Percentiles rank a stretch among this genome's conserved stretches.
Conservation (phyloP, 2,113 vertebrate species). For the Podarcis cretensis region DNA sequence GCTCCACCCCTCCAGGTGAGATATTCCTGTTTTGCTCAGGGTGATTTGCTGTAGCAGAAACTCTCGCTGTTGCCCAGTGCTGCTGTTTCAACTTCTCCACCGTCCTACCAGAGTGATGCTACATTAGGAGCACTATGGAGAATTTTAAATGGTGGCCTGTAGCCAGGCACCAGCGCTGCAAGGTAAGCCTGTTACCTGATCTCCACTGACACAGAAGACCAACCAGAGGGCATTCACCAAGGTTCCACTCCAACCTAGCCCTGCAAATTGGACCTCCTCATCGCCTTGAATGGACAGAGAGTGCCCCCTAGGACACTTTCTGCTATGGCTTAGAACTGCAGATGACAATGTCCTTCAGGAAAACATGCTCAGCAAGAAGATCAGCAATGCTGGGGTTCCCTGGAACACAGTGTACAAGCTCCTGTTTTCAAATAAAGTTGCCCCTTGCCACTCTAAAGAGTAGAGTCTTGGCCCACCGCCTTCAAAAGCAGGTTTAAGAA, state of each 20-base stretch:
- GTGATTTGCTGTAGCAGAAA: not conserved
- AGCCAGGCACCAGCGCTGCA: not conserved
- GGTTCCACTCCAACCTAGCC: not conserved
- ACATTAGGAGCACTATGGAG: not conserved
- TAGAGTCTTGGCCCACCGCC: too few relatives aligned
- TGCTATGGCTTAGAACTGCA: not conserved
- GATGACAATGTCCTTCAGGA: not conserved
- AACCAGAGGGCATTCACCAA: not conserved
- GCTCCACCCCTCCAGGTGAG: too few relatives aligned
- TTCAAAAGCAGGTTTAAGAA: not conserved
- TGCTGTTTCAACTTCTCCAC: not conserved
- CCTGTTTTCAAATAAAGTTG: not conserved
- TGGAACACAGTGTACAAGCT: not conserved
- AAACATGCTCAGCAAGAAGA: not conserved
- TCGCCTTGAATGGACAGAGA: not conserved
- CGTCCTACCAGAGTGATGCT: not conserved
- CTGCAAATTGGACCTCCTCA: not conserved
- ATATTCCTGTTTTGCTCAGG: not conserved
- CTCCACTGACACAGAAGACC: not conserved
- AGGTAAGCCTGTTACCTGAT: too few relatives aligned
- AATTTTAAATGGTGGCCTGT: not conserved
- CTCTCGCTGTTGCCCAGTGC: not conserved
- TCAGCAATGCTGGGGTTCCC: not conserved
- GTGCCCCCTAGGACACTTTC: not conserved
- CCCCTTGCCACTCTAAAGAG: too few relatives aligned